Base-by-base conservation (phyloP, 2,888 invertebrate genomes). In the Tipula unca region DNA sequence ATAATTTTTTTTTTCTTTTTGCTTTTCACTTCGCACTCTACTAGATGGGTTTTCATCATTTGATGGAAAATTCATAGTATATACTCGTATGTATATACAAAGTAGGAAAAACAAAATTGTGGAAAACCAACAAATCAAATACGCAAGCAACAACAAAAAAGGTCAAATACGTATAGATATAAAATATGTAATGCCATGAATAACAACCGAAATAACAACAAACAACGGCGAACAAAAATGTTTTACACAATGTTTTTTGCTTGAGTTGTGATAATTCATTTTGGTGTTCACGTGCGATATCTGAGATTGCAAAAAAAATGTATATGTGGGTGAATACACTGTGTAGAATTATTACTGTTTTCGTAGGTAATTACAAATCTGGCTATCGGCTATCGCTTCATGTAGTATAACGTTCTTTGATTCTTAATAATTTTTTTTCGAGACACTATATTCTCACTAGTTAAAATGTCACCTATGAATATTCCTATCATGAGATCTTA, bases 71-170 rank as follows among this genome's bases (percentile, higher is more conserved):
- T 25, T 20, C 48, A 54, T 54, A 17, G 48, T 54, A 48, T 17
- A 39, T 35, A 35, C 6, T 35, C 6, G 1, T 39, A 39, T 13
- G 13, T 48, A 4, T 48, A 17, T 48, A 20, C 1, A 48, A 35
- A 3, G 48, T 17, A 48, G 48, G 42, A 17, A 54, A 69, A 48
- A 48, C 3, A 48, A 48, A 69, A 69, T 69, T 25, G 69, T 69
- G 69, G 69, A 69, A 69, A 69, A 69, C 69, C 69, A 69, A 69
- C 69, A 69, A 69, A 69, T 69, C 69, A 69, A 69, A 69, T 69
- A 69, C 69, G n/a, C 32, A 69, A 69, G 10, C 69, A 69, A 25
- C 69, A 69, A 69, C 69, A 25, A 3, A 69, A 69, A 69, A 69
- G 69, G 69, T 69, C 69, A 69, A 69, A 69, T 69, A 25, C 69